These are phyloP conservation scores for Sebastes kiyomatsui DNA, from an alignment of 2,797 vertebrate species.

Conservation along the genomic window DNA sequence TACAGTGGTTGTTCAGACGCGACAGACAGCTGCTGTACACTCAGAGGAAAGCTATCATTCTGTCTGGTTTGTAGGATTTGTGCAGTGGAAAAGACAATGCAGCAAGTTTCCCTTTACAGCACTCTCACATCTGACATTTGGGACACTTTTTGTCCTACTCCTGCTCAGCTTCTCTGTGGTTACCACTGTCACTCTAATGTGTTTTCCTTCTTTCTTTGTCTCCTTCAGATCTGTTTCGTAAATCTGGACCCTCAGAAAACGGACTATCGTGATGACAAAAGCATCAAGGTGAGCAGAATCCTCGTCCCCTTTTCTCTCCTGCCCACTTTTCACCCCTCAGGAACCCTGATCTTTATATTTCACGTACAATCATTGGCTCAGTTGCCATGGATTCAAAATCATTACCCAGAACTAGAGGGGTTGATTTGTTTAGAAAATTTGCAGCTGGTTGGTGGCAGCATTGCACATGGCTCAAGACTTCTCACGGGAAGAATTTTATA, in stretches of 20 bases:
- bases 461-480: conserved; percentile 23
- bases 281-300: conserved; percentile 86
- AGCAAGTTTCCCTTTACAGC: background rate
- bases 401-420: conserved; percentile 63
- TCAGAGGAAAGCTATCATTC: background rate
- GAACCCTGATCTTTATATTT: conserved; percentile 36
- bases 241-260: conserved; percentile 88
- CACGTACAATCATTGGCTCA: conserved; percentile 27
- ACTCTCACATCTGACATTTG: background rate
- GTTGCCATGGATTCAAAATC: conserved; percentile 71
- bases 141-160: background rate
- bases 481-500: conserved; percentile 38
- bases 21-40: conserved; percentile 6
- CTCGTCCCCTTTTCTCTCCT: background rate
- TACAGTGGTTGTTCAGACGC: background rate
- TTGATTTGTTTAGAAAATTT: conserved; percentile 65
- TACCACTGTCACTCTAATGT: background rate
- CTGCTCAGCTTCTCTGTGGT: background rate
- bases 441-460: conserved; percentile 29
- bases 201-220: conserved; percentile 9
- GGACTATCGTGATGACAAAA: conserved; percentile 81
- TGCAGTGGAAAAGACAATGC: background rate
- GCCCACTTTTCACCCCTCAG: conserved; percentile 15
- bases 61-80: background rate
- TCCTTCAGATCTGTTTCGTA: conserved; percentile 92